Percentiles rank a stretch among this genome's conserved stretches.
Conservation (phyloP, 2,888 invertebrate genomes). For the Lycophotia porphyrea region DNA sequence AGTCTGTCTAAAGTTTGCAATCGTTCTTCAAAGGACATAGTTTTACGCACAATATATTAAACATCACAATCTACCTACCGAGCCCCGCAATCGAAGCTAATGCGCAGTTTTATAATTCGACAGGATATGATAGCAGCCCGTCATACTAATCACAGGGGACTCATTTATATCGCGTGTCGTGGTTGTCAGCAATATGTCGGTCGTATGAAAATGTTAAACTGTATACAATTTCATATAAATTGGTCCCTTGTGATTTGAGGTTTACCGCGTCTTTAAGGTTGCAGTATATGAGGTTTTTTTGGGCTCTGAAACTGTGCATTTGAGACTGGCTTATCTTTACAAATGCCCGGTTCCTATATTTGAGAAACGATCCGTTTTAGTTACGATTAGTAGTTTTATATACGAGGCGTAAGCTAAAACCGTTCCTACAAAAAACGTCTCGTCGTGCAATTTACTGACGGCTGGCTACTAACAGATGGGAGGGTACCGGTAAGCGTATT, state of each 20-base stretch:
- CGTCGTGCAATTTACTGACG: no score
- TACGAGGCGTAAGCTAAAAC: no score
- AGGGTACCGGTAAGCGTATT: no score
- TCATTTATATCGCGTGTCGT: conserved; percentile 23
- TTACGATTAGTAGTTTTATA: no score
- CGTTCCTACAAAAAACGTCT: no score
- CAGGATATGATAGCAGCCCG: conserved; percentile 14
- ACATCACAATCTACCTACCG: neutral
- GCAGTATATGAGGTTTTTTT: no score
- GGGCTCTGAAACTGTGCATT: neutral
- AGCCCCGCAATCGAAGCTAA: conserved; percentile 17
- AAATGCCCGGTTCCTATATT: no score
- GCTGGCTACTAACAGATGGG: no score
- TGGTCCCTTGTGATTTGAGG: neutral
- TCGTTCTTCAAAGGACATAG: neutral
- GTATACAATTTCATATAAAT: conserved; percentile 1
- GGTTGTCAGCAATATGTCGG: conserved; percentile 20
- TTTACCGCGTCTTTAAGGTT: neutral
- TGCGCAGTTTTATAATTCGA: conserved; percentile 30
- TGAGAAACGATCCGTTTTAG: no score
- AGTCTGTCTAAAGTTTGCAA: neutral
- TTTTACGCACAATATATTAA: conserved; percentile 1
- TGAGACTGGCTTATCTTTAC: neutral
- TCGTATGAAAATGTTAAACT: conserved; percentile 6
- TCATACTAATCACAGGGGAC: conserved; percentile 30